phyloP scores from a whole-genome alignment of 2,888 invertebrate genomes.

The Brachyptera risi region DNA sequence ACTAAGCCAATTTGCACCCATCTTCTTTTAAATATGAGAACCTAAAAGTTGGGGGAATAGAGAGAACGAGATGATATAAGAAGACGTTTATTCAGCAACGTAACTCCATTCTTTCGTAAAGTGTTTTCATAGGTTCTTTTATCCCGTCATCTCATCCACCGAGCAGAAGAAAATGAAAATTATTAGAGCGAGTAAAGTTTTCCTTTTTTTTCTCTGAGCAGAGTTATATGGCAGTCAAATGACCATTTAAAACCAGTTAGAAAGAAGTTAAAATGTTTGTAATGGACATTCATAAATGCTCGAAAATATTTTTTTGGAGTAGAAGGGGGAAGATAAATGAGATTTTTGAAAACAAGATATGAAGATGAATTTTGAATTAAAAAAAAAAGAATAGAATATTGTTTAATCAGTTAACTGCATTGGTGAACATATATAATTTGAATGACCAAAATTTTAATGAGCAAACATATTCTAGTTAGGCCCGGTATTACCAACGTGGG shows the following conservation, averaged over 20 bases:
- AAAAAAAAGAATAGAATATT: neutral
- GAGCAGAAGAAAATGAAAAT: constrained; percentile 10
- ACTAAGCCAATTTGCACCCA: constrained; percentile 19
- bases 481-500: no score
- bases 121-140: constrained; percentile 19
- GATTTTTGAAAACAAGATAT: neutral
- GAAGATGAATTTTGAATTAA: neutral
- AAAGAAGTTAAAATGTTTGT: constrained; percentile 6
- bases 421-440: no score
- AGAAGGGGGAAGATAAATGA: no score
- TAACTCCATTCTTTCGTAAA: constrained; percentile 18
- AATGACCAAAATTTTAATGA: no score
- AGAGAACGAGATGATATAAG: constrained; percentile 12
- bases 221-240: constrained; percentile 24
- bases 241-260: constrained; percentile 15
- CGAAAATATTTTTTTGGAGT: no score
- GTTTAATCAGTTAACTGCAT: neutral
- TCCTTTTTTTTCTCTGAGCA: no score
- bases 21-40: constrained; percentile 20
- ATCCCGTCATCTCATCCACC: constrained; percentile 5
- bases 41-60: constrained; percentile 1
- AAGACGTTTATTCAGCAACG: neutral
- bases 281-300: no score
- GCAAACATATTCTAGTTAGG: no score
- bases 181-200: constrained; percentile 18